Conservation (phyloP, 2,797 vertebrate species). For the Coregonus ussuriensis region DNA sequence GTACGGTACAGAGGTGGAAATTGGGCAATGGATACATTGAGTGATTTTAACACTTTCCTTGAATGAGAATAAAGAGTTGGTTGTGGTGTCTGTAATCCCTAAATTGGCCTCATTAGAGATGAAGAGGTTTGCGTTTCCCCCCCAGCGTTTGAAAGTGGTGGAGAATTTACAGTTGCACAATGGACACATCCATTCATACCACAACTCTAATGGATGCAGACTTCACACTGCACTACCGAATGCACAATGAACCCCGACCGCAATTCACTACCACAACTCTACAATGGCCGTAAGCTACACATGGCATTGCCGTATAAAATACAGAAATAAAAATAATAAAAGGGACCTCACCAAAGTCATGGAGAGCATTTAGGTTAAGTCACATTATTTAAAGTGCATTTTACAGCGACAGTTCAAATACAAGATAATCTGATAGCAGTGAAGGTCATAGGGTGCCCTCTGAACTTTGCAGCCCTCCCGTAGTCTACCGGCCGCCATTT, state of each 20-base stretch:
- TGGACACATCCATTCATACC: not conserved
- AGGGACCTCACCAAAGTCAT: not conserved
- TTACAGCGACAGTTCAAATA: not conserved
- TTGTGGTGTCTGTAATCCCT: slow-evolving; percentile 9
- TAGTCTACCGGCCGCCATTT: not conserved
- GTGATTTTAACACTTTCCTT: not conserved
- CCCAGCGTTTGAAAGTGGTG: not conserved
- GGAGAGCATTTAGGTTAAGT: not conserved
- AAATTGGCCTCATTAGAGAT: not conserved
- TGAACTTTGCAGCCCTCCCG: not conserved
- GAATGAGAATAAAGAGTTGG: slow-evolving; percentile 3
- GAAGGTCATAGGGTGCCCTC: not conserved
- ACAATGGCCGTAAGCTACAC: too few relatives aligned
- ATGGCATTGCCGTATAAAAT: too few relatives aligned
- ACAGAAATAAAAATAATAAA: too few relatives aligned
- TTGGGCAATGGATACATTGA: slow-evolving; percentile 13
- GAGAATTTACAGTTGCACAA: not conserved
- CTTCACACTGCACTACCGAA: not conserved
- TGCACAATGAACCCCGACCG: not conserved
- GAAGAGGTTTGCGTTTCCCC: not conserved
- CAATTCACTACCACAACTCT: not conserved
- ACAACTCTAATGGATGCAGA: not conserved
- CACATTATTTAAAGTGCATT: too few relatives aligned
- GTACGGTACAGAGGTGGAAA: not conserved
- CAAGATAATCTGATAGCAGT: not conserved